Base-by-base conservation (phyloP, 2,888 invertebrate species). In the Cantharis rustica region DNA sequence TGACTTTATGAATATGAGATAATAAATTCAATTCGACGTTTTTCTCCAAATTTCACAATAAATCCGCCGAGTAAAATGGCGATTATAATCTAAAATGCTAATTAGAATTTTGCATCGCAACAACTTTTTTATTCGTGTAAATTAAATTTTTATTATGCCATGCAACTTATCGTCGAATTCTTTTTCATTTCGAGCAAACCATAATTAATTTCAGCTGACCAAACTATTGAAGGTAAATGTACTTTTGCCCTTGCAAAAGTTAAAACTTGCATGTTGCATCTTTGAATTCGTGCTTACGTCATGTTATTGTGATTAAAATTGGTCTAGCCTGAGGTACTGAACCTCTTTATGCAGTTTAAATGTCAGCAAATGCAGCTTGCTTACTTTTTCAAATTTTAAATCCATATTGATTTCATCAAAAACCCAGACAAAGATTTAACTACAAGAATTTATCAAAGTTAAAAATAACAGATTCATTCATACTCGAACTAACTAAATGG, bases 161-260 rank as follows among this genome's bases (percentile, higher is more conserved):
- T 66, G 64, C 10, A 66, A 66, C 17, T 66, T 66, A n/a, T 66
- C n/a, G 1, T 66, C 69, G 16, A 68, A 16, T 64, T 75, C 71
- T 71, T 75, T 74, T 17, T 72, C 23, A 17, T 61, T 15, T 26
- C 68, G 23, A 71, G 16, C 15, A 73, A 76, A 77, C 27, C 20
- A 20, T 71, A 73, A 78, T 78, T 75, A 78, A 78, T 78, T 75
- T 72, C 66, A 72, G 47, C 72, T 74, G 73, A 73, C 62, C 70
- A 78, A 78, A 75, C 68, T 75, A 75, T 71, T 78, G 73, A 79
- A 86, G 88, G 87, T 88, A 87, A 88, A 88, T 80, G 87, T 83
- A 87, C 88, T 85, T 87, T 87, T 87, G 88, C 87, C 88, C 88
- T 88, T 88, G 88, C 79, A 79, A 73, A 66, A 74, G 74, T 79